Evolutionary conservation across 2,113 vertebrate genomes (phyloP), one percentile per base, ranked within the genome.

Genomic region (Sapayoa aenigma): DNA sequence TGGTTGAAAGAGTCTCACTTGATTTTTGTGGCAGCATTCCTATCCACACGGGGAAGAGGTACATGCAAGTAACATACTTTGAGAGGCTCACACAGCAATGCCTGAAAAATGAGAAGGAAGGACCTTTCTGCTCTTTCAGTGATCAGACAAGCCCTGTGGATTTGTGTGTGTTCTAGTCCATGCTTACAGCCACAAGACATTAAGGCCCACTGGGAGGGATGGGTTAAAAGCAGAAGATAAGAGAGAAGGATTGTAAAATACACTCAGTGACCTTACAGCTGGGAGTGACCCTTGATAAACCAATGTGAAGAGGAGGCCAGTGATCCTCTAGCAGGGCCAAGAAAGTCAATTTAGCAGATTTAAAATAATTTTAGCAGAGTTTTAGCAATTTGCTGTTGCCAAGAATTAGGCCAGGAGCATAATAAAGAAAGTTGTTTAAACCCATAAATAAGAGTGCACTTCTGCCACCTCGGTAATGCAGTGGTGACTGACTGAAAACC

Each of bases 391-490:
- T 52, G 24, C 47, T 86, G 4, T 55, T 77, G 72, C 94, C 79
- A 90, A 78, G 49, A 84, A 78, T 65, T 74, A 83, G 72, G 56
- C 90, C 68, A 65, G 44, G 56, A 94, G 94, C 65, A 68, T 37
- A 88, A 90, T 39, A 88, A 63, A 86, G 93, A 78, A 30, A 80
- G 65, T 80, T 73, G 25, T 65, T 90, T 71, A 83, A 95, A 55
- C 27, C 55, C 73, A 42, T 77, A 87, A 94, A n/a, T 58, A 75
- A 44, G 56, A 60, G 37, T 37, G 12, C 25, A 74, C 44, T 82
- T 92, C 59, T 53, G 86, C 68, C 71, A 78, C 68, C 73, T 63
- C 6, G 11, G 16, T 44, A 37, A 69, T 86, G 37, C 0, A 27
- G 72, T 7, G n/a, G 31, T 0, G 4, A 84, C 67, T 44, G 74